phyloP scores from a whole-genome alignment of 2,888 invertebrate species.

The Hermaeophaga mercurialis region DNA sequence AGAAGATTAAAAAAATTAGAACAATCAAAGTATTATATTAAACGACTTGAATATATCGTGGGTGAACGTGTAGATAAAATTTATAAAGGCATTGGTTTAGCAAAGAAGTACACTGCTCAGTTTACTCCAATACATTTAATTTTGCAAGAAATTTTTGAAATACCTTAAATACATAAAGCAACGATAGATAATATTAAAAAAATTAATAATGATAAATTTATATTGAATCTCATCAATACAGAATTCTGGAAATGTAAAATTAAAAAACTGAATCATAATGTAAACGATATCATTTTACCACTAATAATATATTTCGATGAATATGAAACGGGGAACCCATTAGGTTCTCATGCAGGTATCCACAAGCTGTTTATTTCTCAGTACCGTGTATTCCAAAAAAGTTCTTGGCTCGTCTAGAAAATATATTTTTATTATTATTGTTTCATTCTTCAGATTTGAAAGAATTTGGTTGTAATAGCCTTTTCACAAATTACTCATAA shows the following conservation, averaged over 20 bases:
- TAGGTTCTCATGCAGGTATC: constrained; percentile 31
- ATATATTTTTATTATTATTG: constrained; percentile 7
- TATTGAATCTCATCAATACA: constrained; percentile 18
- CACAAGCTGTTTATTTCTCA: constrained; percentile 29
- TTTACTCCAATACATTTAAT: not conserved
- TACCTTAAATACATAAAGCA: not conserved
- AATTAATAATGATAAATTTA: not conserved
- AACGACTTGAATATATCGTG: constrained; percentile 7
- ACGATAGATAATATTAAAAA: not conserved
- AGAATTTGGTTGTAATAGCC: constrained; percentile 25
- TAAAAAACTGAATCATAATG: not conserved
- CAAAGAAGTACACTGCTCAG: constrained; percentile 1
- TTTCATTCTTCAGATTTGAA: constrained; percentile 13
- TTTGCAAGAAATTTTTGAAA: not conserved
- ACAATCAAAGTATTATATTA: not conserved
- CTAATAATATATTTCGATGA: constrained; percentile 36
- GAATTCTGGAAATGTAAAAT: constrained; percentile 18
- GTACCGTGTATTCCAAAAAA: constrained; percentile 17
- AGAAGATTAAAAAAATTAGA: constrained; percentile 5
- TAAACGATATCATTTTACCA: too few relatives aligned
- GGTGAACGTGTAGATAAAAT: constrained; percentile 4
- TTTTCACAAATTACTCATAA: too few relatives aligned
- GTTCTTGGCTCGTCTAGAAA: constrained; percentile 4
- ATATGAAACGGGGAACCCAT: constrained; percentile 27
- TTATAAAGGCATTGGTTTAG: not conserved